A percentile compares a stretch with the other conserved stretches of the same genome.
These are phyloP conservation scores for Perca flavescens DNA, from an alignment of 2,113 vertebrate genomes.

Conservation along the genomic window DNA sequence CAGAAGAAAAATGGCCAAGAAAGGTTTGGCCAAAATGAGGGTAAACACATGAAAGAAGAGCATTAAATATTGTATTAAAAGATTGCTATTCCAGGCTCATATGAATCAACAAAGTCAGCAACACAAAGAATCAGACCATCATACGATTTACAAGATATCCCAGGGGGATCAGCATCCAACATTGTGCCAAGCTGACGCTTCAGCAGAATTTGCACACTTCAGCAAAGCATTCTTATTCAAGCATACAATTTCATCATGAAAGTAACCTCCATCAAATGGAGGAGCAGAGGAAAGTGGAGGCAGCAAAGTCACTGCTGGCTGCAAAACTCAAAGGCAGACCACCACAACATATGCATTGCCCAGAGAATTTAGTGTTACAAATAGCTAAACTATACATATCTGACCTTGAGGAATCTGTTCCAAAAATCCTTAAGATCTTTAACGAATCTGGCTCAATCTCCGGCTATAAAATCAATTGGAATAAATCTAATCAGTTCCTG, in stretches of 20 bases:
- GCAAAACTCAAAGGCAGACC: background rate
- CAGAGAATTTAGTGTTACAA: background rate
- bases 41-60: constrained; percentile 30
- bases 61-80: background rate
- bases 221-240: constrained; percentile 41
- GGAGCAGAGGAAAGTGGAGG: background rate
- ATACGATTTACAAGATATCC: constrained; percentile 36
- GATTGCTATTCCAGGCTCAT: constrained; percentile 29
- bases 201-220: constrained; percentile 38
- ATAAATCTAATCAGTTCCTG: too few species aligned
- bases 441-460: too few species aligned
- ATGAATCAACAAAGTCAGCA: constrained; percentile 58
- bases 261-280: constrained; percentile 10
- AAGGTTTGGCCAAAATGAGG: constrained; percentile 20
- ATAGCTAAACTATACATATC: background rate
- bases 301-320: constrained; percentile 17
- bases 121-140: constrained; percentile 36
- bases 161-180: constrained; percentile 39
- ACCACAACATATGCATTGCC: background rate
- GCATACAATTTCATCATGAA: constrained; percentile 39
- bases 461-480: too few species aligned
- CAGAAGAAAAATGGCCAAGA: background rate
- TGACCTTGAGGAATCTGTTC: too few species aligned
- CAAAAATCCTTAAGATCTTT: too few species aligned
- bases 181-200: constrained; percentile 22